phyloP scores from a whole-genome alignment of 2,797 vertebrate genomes.

The Nasua narica region DNA sequence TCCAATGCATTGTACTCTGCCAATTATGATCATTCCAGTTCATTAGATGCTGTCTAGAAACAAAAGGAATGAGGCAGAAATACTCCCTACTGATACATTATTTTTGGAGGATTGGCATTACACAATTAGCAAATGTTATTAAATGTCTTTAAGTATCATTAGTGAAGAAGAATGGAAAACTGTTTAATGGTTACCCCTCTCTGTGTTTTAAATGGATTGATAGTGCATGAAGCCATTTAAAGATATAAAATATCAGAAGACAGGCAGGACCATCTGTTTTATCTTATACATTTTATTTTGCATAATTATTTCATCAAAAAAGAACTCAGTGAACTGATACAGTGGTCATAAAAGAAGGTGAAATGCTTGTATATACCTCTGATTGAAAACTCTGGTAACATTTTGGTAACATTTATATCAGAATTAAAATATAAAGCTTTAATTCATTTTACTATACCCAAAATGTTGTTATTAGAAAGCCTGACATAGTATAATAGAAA shows the following conservation, averaged over 20 bases:
- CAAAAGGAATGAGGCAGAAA: slow-evolving; percentile 60
- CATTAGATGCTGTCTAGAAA: slow-evolving; percentile 59
- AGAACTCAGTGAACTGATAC: neutral
- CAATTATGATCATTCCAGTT: slow-evolving; percentile 50
- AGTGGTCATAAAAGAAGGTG: neutral
- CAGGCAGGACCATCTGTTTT: slow-evolving; percentile 37
- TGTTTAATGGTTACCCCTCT: slow-evolving; percentile 61
- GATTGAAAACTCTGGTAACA: neutral
- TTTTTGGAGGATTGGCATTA: slow-evolving; percentile 52
- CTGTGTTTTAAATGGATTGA: slow-evolving; percentile 62
- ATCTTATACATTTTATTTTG: slow-evolving; percentile 35
- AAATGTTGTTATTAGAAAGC: neutral
- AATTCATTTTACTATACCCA: neutral
- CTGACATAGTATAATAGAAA: neutral
- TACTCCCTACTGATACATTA: slow-evolving; percentile 43
- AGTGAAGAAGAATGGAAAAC: slow-evolving; percentile 69
- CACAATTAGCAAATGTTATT: slow-evolving; percentile 65
- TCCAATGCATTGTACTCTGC: neutral
- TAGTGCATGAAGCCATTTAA: slow-evolving; percentile 33
- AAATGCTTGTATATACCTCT: neutral
- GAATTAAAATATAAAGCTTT: neutral
- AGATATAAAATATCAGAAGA: slow-evolving; percentile 41
- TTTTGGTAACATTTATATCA: neutral
- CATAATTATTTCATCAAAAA: slow-evolving; percentile 33
- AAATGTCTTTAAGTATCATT: slow-evolving; percentile 68